Evolutionary conservation across 2,113 vertebrate species (phyloP).

Genomic region (Opisthocomus hoazin): DNA sequence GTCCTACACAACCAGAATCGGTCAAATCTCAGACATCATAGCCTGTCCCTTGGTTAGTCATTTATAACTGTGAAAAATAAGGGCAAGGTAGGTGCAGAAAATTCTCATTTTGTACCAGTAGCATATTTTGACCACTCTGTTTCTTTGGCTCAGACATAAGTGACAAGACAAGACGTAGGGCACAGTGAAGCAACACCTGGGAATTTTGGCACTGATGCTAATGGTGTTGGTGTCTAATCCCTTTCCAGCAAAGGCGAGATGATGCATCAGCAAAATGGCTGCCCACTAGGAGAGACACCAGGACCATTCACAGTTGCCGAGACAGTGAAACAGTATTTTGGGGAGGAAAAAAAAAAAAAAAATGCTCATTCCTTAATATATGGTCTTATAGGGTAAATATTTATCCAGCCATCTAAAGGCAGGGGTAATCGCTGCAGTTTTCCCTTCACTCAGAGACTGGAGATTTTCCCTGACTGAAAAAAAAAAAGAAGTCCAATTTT

Average conservation of each 20-base stretch:
- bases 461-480: constrained; percentile 23
- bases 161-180: not conserved
- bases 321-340: constrained; percentile 60
- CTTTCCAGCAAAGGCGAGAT: constrained; percentile 39
- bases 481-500: constrained; percentile 17
- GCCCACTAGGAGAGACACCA: constrained; percentile 40
- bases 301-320: constrained; percentile 30
- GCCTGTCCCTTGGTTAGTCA: not conserved
- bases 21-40: not conserved
- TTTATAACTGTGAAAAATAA: not conserved
- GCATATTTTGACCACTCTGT: not conserved
- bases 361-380: constrained; percentile 57
- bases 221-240: constrained; percentile 46
- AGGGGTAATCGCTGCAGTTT: constrained; percentile 51
- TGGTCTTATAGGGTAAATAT: constrained; percentile 56
- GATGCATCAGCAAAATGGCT: constrained; percentile 34
- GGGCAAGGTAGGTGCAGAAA: not conserved
- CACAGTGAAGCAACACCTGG: not conserved
- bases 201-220: constrained; percentile 23
- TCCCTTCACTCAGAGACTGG: constrained; percentile 48
- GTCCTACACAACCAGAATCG: not conserved
- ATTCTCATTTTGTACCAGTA: not conserved
- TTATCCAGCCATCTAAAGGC: constrained; percentile 55
- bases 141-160: not conserved
- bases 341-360: not conserved